These are phyloP conservation scores for Steatocranus sp. DNA, from an alignment of 2,797 vertebrate genomes.

Conservation along the genomic window DNA sequence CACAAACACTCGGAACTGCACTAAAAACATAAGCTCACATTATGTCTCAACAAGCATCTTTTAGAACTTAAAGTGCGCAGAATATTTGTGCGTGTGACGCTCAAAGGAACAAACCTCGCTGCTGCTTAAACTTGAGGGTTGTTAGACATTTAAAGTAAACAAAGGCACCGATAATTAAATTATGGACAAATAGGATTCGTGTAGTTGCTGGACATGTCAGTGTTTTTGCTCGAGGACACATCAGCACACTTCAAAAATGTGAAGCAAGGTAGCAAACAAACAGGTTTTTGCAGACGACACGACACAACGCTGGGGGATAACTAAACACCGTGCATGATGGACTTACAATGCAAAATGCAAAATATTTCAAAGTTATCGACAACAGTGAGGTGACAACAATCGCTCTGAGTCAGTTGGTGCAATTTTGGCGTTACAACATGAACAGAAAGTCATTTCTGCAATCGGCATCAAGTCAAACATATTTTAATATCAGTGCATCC, in stretches of 20 bases:
- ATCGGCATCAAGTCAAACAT: background rate
- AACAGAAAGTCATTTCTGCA: background rate
- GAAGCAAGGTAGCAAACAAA: background rate
- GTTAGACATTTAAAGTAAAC: background rate
- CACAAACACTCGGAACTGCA: slow-evolving; percentile 38
- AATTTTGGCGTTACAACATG: background rate
- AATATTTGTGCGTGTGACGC: background rate
- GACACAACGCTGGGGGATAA: background rate
- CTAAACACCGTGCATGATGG: background rate
- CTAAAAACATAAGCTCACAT: slow-evolving; percentile 43
- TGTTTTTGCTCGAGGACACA: background rate
- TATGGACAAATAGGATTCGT: background rate
- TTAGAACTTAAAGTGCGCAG: accelerated
- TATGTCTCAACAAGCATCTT: background rate
- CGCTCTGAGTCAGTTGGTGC: accelerated
- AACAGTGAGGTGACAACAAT: background rate
- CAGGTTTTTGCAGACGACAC: background rate
- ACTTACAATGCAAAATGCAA: background rate
- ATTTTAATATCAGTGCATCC: background rate
- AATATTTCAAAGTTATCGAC: background rate
- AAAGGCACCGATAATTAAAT: background rate
- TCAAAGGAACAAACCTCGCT: background rate
- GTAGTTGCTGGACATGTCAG: background rate
- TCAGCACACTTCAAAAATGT: background rate
- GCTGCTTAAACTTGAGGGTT: background rate